Conservation (phyloP, 2,797 vertebrate genomes). For the Tachyglossus aculeatus region DNA sequence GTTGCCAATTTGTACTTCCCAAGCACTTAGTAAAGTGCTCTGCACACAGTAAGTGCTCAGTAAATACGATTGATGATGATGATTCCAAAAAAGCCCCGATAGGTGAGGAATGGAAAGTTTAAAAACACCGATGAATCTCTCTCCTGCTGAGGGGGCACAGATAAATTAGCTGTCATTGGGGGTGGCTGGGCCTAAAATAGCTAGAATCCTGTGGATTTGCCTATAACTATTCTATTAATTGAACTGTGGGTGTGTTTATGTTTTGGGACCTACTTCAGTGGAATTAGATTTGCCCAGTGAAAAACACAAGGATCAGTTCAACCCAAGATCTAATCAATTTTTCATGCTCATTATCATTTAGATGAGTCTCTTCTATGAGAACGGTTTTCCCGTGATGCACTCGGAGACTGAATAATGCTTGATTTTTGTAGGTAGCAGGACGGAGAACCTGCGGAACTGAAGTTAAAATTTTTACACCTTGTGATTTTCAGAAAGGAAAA, state of each 20-base stretch:
- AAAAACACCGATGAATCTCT: slow-evolving; percentile 13
- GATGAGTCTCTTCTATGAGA: slow-evolving; percentile 45
- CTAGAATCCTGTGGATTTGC: neutral
- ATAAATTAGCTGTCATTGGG: slow-evolving; percentile 10
- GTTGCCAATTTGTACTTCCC: too few species aligned
- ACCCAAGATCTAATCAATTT: slow-evolving; percentile 54
- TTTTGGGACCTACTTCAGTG: slow-evolving; percentile 30
- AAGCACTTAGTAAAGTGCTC: too few species aligned
- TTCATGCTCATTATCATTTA: slow-evolving; percentile 67
- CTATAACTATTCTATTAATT: slow-evolving; percentile 34
- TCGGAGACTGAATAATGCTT: slow-evolving; percentile 22
- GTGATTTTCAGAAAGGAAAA: slow-evolving; percentile 10
- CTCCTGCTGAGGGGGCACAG: neutral
- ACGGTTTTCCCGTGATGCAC: slow-evolving; percentile 10
- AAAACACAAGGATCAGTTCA: slow-evolving; percentile 46
- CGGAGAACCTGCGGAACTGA: neutral
- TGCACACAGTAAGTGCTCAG: too few species aligned
- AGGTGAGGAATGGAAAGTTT: slow-evolving; percentile 22
- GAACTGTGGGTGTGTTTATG: slow-evolving; percentile 36
- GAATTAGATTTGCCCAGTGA: slow-evolving; percentile 22
- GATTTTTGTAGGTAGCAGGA: slow-evolving; percentile 9
- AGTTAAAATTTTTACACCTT: slow-evolving; percentile 12
- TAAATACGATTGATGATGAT: too few species aligned
- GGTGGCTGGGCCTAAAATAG: slow-evolving; percentile 17
- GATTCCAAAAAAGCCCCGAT: too few species aligned